Evolutionary conservation across 1,140 invertebrate genomes (phyloP), one percentile per base, ranked within the genome.

Genomic region (Drosophila pseudoananassae): DNA sequence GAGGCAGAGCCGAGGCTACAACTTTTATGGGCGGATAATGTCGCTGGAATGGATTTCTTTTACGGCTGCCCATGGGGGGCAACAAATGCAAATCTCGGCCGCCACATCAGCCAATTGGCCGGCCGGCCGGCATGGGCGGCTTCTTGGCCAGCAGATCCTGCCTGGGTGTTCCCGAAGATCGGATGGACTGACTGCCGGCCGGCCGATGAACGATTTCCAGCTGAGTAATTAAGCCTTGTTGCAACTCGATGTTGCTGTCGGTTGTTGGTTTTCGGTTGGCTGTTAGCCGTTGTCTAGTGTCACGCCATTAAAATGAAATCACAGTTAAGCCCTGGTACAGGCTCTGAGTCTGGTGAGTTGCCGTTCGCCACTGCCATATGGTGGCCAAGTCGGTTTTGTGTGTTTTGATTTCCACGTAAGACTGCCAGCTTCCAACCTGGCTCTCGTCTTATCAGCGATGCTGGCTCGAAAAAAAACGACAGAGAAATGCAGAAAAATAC

Each of bases 171-270:
- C 82, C 72, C 64, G 49, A 14, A 71, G 81, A 85, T 84, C 81
- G 74, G 17, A 58, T 38, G 33, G 27, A 9, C 49, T 3, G 52
- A 1, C 15, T n/a, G 27, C 31, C 27, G 57, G 17, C 25, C 72
- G 80, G 17, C 25, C 72, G 80, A 78, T 87, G 82, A 47, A 56
- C 83, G 83, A 88, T 88, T 88, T 88, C 84, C 83, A 63, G 63
- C 76, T 88, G 83, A 88, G 83, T 88, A 88, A 88, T 88, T 88
- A 88, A 88, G 83, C 78, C 82, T 85, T 85, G 82, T 85, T 74
- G 49, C 58, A 63, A 43, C 25, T 51, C 65, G 76, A 73, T 78
- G 66, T 76, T 78, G 70, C 23, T 52, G 56, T 68, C 72, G 40
- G 14, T 59, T 53, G 20, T 29, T 51, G 23, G 9, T 57, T 54